phyloP scores from a whole-genome alignment of 2,888 invertebrate species.

The Tromatobia lineatoria region DNA sequence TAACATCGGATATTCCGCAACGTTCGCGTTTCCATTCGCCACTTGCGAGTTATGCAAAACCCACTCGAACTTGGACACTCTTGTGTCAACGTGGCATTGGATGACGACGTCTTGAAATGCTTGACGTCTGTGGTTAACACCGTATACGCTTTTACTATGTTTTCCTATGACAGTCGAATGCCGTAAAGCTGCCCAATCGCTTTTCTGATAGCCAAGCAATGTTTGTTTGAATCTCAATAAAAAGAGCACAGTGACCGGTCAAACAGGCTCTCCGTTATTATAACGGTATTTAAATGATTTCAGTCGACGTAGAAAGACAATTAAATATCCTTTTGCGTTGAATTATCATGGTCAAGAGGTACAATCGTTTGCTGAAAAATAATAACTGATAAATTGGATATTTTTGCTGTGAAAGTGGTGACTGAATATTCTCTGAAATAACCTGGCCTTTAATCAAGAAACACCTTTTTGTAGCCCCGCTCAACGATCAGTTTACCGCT shows the following conservation, averaged over 20 bases:
- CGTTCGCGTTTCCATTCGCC: neutral
- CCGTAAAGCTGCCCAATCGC: too few species aligned
- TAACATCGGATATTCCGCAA: slow-evolving; percentile 6
- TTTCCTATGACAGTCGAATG: neutral
- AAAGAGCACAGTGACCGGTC: too few species aligned
- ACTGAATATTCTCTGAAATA: slow-evolving; percentile 6
- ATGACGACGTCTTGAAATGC: neutral
- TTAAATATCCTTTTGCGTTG: neutral
- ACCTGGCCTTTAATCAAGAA: slow-evolving; percentile 28
- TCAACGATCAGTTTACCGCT: slow-evolving; percentile 11
- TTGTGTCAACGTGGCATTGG: neutral
- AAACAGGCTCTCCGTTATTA: too few species aligned
- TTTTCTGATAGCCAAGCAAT: too few species aligned
- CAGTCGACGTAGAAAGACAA: neutral
- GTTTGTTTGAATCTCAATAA: too few species aligned
- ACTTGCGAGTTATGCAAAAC: neutral
- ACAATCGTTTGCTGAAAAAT: neutral
- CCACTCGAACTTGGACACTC: neutral
- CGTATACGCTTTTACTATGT: neutral
- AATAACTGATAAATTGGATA: slow-evolving; percentile 1
- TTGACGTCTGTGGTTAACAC: neutral
- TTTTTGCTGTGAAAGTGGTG: slow-evolving; percentile 2
- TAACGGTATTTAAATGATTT: too few species aligned
- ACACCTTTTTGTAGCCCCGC: slow-evolving; percentile 6
- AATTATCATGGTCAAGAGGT: neutral